phyloP scores from a whole-genome alignment of 1,140 invertebrate genomes.

The Aphaenogaster rudis region DNA sequence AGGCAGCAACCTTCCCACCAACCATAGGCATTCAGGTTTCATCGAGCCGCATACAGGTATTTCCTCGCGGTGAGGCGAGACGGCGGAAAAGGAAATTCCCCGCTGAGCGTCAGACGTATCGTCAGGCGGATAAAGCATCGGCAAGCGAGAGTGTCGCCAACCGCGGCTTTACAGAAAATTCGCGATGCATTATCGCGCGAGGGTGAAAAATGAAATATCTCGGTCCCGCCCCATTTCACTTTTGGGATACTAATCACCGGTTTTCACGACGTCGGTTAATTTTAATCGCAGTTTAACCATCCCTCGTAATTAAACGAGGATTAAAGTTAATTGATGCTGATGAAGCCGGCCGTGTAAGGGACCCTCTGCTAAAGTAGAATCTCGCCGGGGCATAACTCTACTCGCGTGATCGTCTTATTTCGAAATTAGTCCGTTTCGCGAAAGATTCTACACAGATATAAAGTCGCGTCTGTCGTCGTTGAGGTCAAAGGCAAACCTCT shows the following conservation, averaged over 20 bases:
- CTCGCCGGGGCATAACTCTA: background rate
- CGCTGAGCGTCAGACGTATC: constrained; percentile 17
- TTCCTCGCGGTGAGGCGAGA: background rate
- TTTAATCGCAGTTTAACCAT: constrained; percentile 53
- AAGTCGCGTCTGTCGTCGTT: background rate
- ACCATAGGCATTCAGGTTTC: constrained; percentile 46
- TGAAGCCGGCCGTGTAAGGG: background rate
- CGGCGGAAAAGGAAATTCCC: constrained; percentile 28
- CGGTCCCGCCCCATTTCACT: background rate
- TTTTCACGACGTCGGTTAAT: constrained; percentile 24
- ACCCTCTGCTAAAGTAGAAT: background rate
- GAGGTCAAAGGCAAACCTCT: background rate
- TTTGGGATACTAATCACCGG: background rate
- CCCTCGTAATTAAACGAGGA: constrained; percentile 30
- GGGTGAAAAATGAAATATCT: constrained; percentile 3
- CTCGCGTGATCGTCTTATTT: constrained; percentile 5
- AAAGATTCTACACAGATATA: background rate
- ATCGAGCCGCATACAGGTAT: constrained; percentile 36
- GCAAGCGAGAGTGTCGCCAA: background rate
- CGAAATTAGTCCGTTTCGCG: background rate
- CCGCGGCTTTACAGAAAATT: background rate
- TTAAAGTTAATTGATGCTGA: constrained; percentile 51
- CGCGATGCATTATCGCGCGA: background rate
- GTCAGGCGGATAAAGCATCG: constrained; percentile 18
- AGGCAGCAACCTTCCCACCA: constrained; percentile 53